These are phyloP conservation scores for Aphelinus certus DNA, from an alignment of 1,140 invertebrate species.

Conservation along the genomic window DNA sequence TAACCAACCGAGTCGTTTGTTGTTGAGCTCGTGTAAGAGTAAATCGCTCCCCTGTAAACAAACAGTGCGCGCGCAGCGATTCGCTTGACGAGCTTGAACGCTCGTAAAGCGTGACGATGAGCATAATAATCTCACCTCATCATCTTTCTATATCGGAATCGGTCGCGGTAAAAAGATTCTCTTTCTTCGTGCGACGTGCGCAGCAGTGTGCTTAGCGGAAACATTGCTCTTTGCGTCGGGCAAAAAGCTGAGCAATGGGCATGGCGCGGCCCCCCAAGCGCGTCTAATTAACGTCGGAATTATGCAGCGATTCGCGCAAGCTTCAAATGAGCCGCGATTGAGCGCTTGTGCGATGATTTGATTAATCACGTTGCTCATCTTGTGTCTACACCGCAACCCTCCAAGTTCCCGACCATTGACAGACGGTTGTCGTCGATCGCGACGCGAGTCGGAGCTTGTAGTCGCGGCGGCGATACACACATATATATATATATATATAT, in stretches of 20 bases:
- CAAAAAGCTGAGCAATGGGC: not conserved
- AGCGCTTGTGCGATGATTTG: no score
- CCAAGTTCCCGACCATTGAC: no score
- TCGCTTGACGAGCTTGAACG: not conserved
- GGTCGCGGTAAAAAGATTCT: not conserved
- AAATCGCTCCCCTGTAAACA: conserved; percentile 5
- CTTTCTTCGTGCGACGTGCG: not conserved
- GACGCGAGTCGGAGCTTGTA: no score
- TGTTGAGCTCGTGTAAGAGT: not conserved
- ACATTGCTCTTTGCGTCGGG: not conserved
- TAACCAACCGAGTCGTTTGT: not conserved
- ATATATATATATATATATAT: no score
- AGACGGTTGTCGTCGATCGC: no score
- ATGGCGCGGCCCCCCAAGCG: not conserved
- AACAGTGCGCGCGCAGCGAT: conserved; percentile 1
- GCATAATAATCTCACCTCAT: conserved; percentile 20
- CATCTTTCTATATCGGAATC: conserved; percentile 17
- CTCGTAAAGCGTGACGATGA: conserved; percentile 9
- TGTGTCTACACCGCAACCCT: no score
- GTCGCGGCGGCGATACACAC: no score
- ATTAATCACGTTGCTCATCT: no score
- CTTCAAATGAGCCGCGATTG: no score
- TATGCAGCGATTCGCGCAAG: not conserved
- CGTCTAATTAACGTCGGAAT: not conserved
- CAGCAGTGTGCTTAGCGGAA: not conserved